These are phyloP conservation scores for Exephanes ischioxanthus DNA, from an alignment of 2,888 invertebrate genomes.

Conservation along the genomic window DNA sequence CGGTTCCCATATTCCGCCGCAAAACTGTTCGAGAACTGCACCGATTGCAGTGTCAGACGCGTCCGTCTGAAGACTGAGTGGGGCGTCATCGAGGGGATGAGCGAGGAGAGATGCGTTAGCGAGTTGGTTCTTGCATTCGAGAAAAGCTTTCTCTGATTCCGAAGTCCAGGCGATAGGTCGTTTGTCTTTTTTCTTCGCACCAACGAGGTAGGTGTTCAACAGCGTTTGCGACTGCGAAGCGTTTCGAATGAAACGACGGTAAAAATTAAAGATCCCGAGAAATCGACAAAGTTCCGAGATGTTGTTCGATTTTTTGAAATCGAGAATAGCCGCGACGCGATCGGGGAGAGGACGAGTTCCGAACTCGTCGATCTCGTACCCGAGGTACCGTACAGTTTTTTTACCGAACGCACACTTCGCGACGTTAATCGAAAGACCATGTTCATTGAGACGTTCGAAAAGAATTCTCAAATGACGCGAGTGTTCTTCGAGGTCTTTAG, in stretches of 20 bases:
- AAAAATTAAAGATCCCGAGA: slow-evolving; percentile 43
- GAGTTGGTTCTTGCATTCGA: no score
- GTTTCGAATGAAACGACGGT: slow-evolving; percentile 9
- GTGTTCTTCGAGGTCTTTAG: slow-evolving; percentile 66
- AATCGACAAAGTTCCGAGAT: slow-evolving; percentile 40
- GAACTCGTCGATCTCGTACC: slow-evolving; percentile 34
- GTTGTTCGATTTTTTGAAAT: slow-evolving; percentile 22
- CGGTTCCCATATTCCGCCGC: no score
- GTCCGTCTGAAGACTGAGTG: no score
- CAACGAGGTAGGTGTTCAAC: not conserved
- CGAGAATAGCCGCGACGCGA: slow-evolving; percentile 44
- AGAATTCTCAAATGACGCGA: slow-evolving; percentile 61
- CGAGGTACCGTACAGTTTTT: slow-evolving; percentile 25
- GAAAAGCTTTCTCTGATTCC: no score
- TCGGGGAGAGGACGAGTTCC: slow-evolving; percentile 53
- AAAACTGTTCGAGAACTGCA: no score
- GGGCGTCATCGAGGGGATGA: no score
- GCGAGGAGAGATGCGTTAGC: no score
- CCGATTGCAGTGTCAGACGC: no score
- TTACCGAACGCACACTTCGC: slow-evolving; percentile 66
- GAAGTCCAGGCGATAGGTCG: no score
- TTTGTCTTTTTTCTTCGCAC: no score
- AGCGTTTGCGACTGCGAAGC: not conserved
- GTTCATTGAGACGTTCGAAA: slow-evolving; percentile 59
- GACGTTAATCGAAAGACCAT: slow-evolving; percentile 72